Percentiles rank a stretch among this genome's conserved stretches.
These are phyloP conservation scores for Drosophila repletoides DNA, from an alignment of 1,140 invertebrate species.

Conservation along the genomic window DNA sequence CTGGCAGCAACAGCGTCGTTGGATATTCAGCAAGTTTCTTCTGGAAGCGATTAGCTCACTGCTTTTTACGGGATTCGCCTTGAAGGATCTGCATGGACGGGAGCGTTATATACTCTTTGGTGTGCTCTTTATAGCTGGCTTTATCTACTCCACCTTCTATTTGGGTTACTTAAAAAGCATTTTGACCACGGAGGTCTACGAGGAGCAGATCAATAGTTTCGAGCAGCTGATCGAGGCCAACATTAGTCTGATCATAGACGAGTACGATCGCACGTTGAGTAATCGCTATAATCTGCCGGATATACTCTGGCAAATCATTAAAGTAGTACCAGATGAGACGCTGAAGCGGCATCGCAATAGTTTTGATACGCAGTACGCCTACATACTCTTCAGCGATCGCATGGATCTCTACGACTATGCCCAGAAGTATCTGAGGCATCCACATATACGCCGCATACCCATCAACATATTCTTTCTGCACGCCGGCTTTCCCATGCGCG, in stretches of 20 bases:
- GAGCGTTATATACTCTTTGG: conserved; percentile 51
- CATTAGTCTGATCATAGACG: conserved; percentile 49
- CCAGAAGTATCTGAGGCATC: conserved; percentile 52
- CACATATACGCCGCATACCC: conserved; percentile 53
- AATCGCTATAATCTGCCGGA: conserved; percentile 44
- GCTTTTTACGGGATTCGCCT: conserved; percentile 31
- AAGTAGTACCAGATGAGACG: conserved; percentile 30
- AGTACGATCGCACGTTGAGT: conserved; percentile 34
- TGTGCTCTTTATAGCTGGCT: conserved; percentile 50
- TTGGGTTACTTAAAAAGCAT: conserved; percentile 56
- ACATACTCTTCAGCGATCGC: conserved; percentile 61
- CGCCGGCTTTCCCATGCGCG: conserved; percentile 55
- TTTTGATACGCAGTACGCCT: conserved; percentile 53
- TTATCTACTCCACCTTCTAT: conserved; percentile 59
- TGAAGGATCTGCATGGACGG: conserved; percentile 31
- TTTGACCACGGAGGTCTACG: conserved; percentile 62
- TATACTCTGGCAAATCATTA: conserved; percentile 30
- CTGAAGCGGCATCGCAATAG: conserved; percentile 37
- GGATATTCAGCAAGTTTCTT: conserved; percentile 57
- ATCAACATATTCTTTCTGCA: conserved; percentile 59
- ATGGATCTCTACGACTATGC: conserved; percentile 53
- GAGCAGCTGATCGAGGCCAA: conserved; percentile 46
- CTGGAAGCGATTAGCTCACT: conserved; percentile 56
- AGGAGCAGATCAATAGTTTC: conserved; percentile 50
- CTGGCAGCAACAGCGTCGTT: conserved; percentile 31